Base-by-base conservation (phyloP, 2,888 invertebrate species). In the Globia sparganii region DNA sequence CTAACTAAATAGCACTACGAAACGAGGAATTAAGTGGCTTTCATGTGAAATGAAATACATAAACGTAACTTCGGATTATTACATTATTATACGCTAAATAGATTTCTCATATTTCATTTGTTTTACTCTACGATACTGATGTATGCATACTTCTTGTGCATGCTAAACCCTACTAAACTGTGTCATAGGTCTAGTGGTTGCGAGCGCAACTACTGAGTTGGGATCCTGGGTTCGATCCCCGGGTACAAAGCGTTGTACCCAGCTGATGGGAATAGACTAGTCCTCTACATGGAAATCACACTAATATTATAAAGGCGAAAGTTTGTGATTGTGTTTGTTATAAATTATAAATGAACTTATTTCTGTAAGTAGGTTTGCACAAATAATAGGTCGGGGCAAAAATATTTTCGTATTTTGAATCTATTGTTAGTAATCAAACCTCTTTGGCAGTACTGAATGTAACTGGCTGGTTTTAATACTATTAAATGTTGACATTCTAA, bases 11-110 rank as follows among this genome's bases (percentile, higher is more conserved):
- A 67, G 31, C 56, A 56, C 53, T 40, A 25, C 34, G 43, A 72
- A 70, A 84, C 37, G 59, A 58, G 59, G 40, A 83, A 75, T 66
- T 70, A 75, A 81, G 69, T 72, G 43, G 71, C 28, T 73, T 65
- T 77, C 73, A 53, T 65, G 5, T 61, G 56, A 40, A 71, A 71
- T 68, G 34, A 31, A 80, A 75, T 37, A 82, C 61, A 72, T n/a
- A n/a, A n/a, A n/a, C 4, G 46, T 25, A n/a, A n/a, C 66, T 81
- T 72, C 9, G 11, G 53, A 34, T 56, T 71, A 80, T 80, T 15
- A 53, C 18, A 62, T 62, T 58, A 75, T 66, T 69, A 31, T 18
- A 15, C 13, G 1, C 31, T 79, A 56, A 69, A 25, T n/a, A 53
- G 15, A 43, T 70, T 66, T 34, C 40, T 77, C 71, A 28, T 59